Evolutionary conservation across 2,113 vertebrate species (phyloP).

Genomic region (Pseudorhombus dupliciocellatus): DNA sequence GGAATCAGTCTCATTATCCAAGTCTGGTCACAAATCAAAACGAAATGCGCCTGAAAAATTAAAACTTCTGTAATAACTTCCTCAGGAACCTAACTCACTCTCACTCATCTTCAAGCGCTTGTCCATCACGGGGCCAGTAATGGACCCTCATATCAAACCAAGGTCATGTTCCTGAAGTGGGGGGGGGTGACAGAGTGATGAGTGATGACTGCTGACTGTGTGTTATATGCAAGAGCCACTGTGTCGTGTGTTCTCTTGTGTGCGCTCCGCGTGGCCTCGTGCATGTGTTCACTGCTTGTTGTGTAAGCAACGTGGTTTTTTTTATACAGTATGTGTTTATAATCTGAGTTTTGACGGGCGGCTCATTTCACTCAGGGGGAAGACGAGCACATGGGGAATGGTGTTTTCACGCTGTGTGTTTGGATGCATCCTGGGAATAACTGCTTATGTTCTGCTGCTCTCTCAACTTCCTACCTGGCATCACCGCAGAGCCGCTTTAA

Average conservation of each 20-base stretch:
- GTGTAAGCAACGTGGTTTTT: background rate
- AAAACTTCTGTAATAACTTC: too few species aligned
- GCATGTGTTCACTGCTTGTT: background rate
- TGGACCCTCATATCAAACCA: too few species aligned
- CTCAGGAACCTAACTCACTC: too few species aligned
- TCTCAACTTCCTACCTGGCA: slow-evolving; percentile 46
- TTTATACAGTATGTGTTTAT: slow-evolving; percentile 21
- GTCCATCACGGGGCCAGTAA: too few species aligned
- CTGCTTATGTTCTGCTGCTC: slow-evolving; percentile 48
- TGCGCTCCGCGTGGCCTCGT: background rate
- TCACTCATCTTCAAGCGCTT: too few species aligned
- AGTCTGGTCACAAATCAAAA: too few species aligned
- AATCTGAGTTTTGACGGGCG: slow-evolving; percentile 13
- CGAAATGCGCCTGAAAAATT: too few species aligned
- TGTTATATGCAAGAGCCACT: slow-evolving; percentile 11
- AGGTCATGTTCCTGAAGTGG: background rate
- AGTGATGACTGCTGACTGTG: slow-evolving; percentile 6
- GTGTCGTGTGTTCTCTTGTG: slow-evolving; percentile 12
- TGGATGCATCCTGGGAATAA: slow-evolving; percentile 45
- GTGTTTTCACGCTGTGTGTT: background rate
- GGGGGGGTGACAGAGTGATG: background rate
- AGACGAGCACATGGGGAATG: slow-evolving; percentile 46
- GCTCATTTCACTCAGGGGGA: slow-evolving; percentile 55
- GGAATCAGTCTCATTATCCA: too few species aligned
- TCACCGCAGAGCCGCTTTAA: slow-evolving; percentile 41